phyloP scores from a whole-genome alignment of 2,888 invertebrate genomes.

The Scaptomyza flava region DNA sequence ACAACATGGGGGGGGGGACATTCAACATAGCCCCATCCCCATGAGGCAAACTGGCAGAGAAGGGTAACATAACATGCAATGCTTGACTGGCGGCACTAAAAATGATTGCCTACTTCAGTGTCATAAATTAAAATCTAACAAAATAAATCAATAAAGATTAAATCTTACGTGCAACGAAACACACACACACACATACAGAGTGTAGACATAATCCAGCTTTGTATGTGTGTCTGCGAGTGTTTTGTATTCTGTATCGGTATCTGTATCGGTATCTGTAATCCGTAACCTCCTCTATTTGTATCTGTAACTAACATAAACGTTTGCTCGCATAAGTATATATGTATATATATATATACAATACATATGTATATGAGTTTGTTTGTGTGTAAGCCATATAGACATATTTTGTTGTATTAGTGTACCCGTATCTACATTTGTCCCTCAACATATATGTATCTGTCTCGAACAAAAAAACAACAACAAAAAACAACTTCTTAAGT shows the following conservation, averaged over 20 bases:
- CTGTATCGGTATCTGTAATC: constrained; percentile 39
- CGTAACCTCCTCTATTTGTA: constrained; percentile 37
- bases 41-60: constrained; percentile 8
- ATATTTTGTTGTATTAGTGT: constrained; percentile 30
- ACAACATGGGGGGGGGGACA: background rate
- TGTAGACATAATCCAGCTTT: constrained; percentile 69
- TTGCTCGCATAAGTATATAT: constrained; percentile 71
- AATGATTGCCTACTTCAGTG: constrained; percentile 77
- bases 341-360: constrained; percentile 8
- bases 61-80: constrained; percentile 34
- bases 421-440: constrained; percentile 27
- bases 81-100: constrained; percentile 46
- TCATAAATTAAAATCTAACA: constrained; percentile 81
- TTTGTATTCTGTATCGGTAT: background rate
- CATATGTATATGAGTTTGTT: background rate
- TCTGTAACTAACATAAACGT: constrained; percentile 73
- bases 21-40: constrained; percentile 12
- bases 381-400: constrained; percentile 53
- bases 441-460: constrained; percentile 15
- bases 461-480: constrained; percentile 32
- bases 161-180: constrained; percentile 72
- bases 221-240: constrained; percentile 1
- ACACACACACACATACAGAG: constrained; percentile 27
- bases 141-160: constrained; percentile 83
- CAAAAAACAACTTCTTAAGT: constrained; percentile 72